Base-by-base conservation (phyloP, 2,888 invertebrate species). In the Trichacis sp. region DNA sequence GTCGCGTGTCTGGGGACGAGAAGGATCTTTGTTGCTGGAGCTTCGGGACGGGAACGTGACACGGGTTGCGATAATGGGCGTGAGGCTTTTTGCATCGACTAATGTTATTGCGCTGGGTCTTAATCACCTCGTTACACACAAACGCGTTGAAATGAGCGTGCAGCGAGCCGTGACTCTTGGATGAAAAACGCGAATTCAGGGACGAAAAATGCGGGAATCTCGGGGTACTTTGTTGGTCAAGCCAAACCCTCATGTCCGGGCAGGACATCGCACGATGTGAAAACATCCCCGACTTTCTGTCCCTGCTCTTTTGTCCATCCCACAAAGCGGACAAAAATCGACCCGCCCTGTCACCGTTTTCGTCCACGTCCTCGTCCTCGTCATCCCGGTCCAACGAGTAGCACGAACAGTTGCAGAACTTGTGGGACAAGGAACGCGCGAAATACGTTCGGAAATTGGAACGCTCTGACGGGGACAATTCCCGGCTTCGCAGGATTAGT, bases 1-100 rank as follows among this genome's bases (percentile, higher is more conserved):
- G 81, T 84, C 79, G 80, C 73, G 81, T 78, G 81, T 81, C 81
- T 81, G 82, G 80, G 73, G 79, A 78, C 67, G 79, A 81, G 78
- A 84, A 80, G 79, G 77, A 80, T 74, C 81, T 74, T 76, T 81
- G 77, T 75, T 81, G 77, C 71, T 81, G 81, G 79, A 80, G 74
- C 62, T 71, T 76, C 67, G 77, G 77, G 65, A 68, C 54, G 61
- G 77, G 70, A 64, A 68, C 54, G 61, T 76, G 70, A 64, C 63
- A 66, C 56, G 48, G 64, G 61, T 59, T 56, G 53, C 58, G 66
- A 50, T n/a, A n/a, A n/a, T n/a, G n/a, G n/a, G n/a, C n/a, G n/a
- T n/a, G n/a, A n/a, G n/a, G n/a, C 24, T 29, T 38, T 43, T 45
- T 53, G 30, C 38, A 40, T 49, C 58, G 57, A 45, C 49, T 50